Conservation (phyloP, 2,797 vertebrate genomes). For the Tympanoctomys barrerae region DNA sequence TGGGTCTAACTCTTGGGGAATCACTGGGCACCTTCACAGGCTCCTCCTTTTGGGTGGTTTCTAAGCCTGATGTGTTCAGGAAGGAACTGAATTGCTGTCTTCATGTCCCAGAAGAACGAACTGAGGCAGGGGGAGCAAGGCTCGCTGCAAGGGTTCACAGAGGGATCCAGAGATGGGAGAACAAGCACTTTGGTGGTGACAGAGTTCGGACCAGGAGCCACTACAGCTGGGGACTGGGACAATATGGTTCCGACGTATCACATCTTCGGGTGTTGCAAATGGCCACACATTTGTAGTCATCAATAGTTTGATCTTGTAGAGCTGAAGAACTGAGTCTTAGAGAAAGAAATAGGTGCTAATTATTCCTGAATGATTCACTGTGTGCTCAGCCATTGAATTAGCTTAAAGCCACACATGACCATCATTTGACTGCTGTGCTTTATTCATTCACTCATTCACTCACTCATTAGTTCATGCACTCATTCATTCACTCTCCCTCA, state of each 20-base stretch:
- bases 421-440: rapidly evolving
- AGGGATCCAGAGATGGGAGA: rapidly evolving
- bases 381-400: not conserved
- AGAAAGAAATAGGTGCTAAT: not conserved
- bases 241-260: rapidly evolving
- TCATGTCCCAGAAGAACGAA: not conserved
- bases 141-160: rapidly evolving
- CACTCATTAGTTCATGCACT: not conserved
- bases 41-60: not conserved
- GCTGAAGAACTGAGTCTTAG: not conserved
- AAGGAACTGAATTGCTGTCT: not conserved
- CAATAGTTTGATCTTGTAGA: not conserved
- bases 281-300: not conserved
- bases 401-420: rapidly evolving
- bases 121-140: not conserved
- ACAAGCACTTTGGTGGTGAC: rapidly evolving
- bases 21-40: rapidly evolving
- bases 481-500: no score
- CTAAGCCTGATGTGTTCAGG: not conserved
- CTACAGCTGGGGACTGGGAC: rapidly evolving
- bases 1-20: rapidly evolving
- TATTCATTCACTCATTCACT: not conserved
- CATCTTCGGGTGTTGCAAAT: rapidly evolving
- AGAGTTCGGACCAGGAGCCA: not conserved
- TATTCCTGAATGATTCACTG: rapidly evolving